phyloP scores from a whole-genome alignment of 2,888 invertebrate species.

The Mystacides longicornis region DNA sequence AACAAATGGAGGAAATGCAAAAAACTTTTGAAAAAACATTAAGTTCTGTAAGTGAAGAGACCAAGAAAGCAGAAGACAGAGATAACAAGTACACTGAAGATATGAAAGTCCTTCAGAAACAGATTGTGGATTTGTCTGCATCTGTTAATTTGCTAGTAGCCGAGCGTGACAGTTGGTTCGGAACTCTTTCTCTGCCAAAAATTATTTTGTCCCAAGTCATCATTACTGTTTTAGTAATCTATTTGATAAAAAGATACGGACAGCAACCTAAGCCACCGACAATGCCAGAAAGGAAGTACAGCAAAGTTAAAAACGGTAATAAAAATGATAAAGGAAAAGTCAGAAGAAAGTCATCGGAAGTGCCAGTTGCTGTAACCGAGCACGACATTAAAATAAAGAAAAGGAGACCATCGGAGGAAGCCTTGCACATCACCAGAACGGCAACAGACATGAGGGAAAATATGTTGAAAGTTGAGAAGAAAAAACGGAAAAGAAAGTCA shows the following conservation, averaged over 20 bases:
- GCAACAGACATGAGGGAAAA: constrained; percentile 29
- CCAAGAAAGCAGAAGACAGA: constrained; percentile 60
- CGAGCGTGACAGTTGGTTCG: constrained; percentile 59
- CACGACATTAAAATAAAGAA: constrained; percentile 37
- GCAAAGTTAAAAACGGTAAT: constrained; percentile 34
- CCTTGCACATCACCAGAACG: constrained; percentile 47
- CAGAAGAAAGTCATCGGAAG: constrained; percentile 52
- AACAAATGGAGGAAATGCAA: constrained; percentile 94
- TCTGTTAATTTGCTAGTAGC: constrained; percentile 53
- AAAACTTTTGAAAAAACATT: constrained; percentile 73
- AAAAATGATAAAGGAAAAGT: constrained; percentile 39
- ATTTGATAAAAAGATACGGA: constrained; percentile 43
- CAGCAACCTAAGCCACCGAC: constrained; percentile 32
- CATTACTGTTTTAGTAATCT: constrained; percentile 44
- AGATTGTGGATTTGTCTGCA: constrained; percentile 54
- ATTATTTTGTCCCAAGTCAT: constrained; percentile 45
- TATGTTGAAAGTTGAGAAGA: constrained; percentile 34
- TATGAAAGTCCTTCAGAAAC: constrained; percentile 57
- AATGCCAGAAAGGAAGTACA: constrained; percentile 33
- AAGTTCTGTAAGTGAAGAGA: constrained; percentile 63
- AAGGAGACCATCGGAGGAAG: constrained; percentile 70
- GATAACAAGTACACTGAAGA: constrained; percentile 76
- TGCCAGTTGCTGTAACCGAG: constrained; percentile 1
- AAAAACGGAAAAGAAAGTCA: constrained; percentile 45
- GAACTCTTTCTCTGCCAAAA: constrained; percentile 51